Base-by-base conservation (phyloP, 2,888 invertebrate species). In the Microctonus hyperodae region DNA sequence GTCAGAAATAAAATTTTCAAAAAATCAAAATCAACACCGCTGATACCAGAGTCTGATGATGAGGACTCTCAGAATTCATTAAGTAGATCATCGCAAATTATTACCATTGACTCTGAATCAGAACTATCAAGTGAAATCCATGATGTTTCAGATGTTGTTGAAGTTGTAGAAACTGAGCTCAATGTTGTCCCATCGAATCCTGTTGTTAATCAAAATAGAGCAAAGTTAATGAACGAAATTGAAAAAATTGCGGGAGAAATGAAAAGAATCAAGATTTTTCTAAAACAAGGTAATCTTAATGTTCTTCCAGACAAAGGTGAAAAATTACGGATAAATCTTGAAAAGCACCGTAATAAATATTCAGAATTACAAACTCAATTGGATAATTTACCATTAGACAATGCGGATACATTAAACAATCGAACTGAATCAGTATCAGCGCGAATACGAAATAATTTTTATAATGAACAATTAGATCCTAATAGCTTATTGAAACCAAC, bases 291-390 rank as follows among this genome's bases (percentile, higher is more conserved):
- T 40, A 84, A 85, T 69, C 62, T 85, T 9, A 67, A 79, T 10
- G 57, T 73, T 28, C 81, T 92, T 6, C 91, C 91, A 0, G 92
- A 92, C 76, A 86, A 88, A n/a, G 92, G 92, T 0, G 79, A 81
- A 22, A 87, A 86, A 76, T 82, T 92, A 62, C 80, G 84, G 0
- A 81, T 86, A 55, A 86, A 88, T 25, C 86, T 88, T 23, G 79
- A 83, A 0, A 74, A 75, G 0, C 77, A 90, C 25, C 85, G 87
- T 75, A 74, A 71, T 1, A 84, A 86, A 70, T 83, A 89, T 23
- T 79, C 83, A 1, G 75, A 75, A 1, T 87, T 89, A 73, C 84
- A 83, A 1, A 83, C 85, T 56, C 86, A 86, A 73, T 83, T 90
- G 0, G 82, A 64, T 7, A 64, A 65, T 7, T 69, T 71, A 5